Percentiles rank a stretch among this genome's conserved stretches.
Evolutionary conservation across 2,888 invertebrate species (phyloP).

Genomic region (Epicampocera succincta): DNA sequence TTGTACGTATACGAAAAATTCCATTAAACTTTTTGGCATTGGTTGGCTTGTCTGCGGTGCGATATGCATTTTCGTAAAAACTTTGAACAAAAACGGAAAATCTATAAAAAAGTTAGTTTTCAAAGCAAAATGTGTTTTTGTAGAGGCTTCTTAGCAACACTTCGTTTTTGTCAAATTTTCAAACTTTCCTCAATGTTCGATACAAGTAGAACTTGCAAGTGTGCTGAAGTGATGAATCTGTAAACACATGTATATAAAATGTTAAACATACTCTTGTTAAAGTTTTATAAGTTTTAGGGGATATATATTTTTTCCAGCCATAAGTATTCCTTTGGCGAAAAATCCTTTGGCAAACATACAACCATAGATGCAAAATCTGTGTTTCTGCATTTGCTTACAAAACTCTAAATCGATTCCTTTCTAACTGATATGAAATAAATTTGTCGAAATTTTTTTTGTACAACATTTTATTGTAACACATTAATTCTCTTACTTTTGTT

Average conservation of each 20-base stretch:
- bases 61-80: conserved; percentile 1
- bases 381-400: too few species aligned
- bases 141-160: conserved; percentile 32
- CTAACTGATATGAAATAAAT: too few species aligned
- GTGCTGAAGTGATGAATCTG: not conserved
- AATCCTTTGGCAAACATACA: too few species aligned
- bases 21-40: too few species aligned
- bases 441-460: too few species aligned
- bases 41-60: not conserved
- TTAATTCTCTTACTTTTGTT: too few species aligned
- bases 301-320: not conserved
- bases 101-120: not conserved
- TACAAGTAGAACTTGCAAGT: conserved; percentile 17
- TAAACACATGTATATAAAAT: not conserved
- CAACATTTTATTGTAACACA: too few species aligned
- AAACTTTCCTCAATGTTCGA: conserved; percentile 49
- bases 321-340: not conserved
- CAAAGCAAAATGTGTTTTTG: conserved; percentile 26
- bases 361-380: too few species aligned
- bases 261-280: not conserved
- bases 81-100: not conserved
- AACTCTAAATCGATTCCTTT: too few species aligned
- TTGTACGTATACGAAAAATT: too few species aligned
- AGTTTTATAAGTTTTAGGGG: not conserved
- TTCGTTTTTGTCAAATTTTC: conserved; percentile 33